Conservation (phyloP, 2,113 vertebrate genomes). For the Petrocephalus microphthalmus region DNA sequence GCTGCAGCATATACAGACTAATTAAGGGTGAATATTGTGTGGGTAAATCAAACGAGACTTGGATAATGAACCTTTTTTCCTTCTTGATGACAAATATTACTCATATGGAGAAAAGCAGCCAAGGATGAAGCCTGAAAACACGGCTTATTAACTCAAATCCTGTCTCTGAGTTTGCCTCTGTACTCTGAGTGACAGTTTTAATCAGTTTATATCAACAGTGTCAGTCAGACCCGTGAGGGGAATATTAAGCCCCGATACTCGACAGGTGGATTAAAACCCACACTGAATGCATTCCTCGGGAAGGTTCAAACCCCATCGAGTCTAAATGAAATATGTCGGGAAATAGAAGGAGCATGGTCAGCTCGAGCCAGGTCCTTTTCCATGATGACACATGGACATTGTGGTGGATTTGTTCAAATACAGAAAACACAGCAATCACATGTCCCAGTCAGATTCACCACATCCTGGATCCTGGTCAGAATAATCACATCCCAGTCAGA, state of each 20-base stretch:
- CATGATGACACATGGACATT: not conserved
- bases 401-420: not conserved
- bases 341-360: not conserved
- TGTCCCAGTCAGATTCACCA: no score
- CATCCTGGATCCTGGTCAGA: no score
- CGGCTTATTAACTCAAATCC: not conserved
- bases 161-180: not conserved
- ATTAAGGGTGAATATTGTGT: constrained; percentile 8
- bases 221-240: not conserved
- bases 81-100: not conserved
- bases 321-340: not conserved
- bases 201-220: constrained; percentile 10
- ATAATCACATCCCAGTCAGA: no score
- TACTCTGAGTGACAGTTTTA: not conserved
- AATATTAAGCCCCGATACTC: not conserved
- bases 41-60: not conserved
- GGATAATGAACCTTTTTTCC: not conserved
- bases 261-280: not conserved
- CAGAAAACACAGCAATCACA: not conserved
- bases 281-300: not conserved
- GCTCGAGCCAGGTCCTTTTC: not conserved
- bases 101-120: not conserved
- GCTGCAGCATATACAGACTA: not conserved
- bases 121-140: not conserved
- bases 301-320: not conserved